Conservation (phyloP, 2,797 vertebrate species). For the Acrocephalus scirpaceus region DNA sequence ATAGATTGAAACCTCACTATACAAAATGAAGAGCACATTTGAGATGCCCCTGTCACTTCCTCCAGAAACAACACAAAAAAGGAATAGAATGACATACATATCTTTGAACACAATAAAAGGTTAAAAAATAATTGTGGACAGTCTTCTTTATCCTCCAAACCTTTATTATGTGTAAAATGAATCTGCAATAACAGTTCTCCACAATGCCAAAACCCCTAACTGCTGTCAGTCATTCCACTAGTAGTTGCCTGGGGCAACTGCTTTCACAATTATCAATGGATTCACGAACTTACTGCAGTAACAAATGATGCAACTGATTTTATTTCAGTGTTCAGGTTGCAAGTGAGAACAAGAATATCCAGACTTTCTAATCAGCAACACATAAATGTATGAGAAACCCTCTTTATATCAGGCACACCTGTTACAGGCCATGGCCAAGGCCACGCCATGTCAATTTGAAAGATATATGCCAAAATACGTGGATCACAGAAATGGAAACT, state of each 20-base stretch:
- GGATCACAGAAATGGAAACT: neutral
- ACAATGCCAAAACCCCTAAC: neutral
- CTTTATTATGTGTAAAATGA: neutral
- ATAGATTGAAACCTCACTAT: neutral
- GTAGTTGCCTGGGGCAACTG: conserved; percentile 42
- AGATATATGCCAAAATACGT: neutral
- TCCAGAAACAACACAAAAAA: neutral
- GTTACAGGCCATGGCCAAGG: neutral
- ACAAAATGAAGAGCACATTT: neutral
- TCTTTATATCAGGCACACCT: neutral
- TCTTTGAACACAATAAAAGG: conserved; percentile 1
- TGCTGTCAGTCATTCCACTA: conserved; percentile 8
- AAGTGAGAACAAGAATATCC: neutral
- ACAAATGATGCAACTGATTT: neutral
- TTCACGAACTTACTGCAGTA: neutral
- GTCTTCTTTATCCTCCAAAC: neutral
- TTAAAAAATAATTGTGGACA: neutral
- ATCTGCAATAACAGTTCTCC: neutral
- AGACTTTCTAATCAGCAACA: neutral
- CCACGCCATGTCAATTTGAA: neutral
- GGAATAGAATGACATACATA: neutral
- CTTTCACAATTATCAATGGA: conserved; percentile 23
- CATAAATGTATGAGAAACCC: neutral
- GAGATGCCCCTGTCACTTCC: neutral
- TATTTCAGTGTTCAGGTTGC: neutral